These are phyloP conservation scores for Bombus waltoni DNA, from an alignment of 1,140 invertebrate species.

Conservation along the genomic window DNA sequence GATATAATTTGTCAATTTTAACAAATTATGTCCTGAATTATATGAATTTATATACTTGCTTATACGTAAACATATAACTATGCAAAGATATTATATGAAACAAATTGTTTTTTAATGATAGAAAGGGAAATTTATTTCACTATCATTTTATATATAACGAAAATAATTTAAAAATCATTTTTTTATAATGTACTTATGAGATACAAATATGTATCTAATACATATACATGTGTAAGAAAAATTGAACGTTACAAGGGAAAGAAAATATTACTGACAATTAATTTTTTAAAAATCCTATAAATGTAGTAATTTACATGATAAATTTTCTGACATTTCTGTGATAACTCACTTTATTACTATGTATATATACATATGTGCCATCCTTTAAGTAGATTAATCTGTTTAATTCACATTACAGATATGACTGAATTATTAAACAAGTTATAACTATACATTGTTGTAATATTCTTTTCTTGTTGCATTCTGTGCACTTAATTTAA, in stretches of 20 bases:
- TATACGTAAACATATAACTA: not conserved
- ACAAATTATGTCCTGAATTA: slow-evolving; percentile 1
- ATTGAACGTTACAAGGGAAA: not conserved
- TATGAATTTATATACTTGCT: not conserved
- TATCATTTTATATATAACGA: slow-evolving; percentile 10
- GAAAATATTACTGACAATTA: not conserved
- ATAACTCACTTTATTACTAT: slow-evolving; percentile 2
- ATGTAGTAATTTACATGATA: not conserved
- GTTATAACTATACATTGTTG: not conserved
- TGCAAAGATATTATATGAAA: not conserved
- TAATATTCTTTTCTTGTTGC: slow-evolving; percentile 41
- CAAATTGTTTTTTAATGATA: not conserved
- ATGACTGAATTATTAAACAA: not conserved
- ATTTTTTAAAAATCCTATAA: not conserved
- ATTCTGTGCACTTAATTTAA: slow-evolving; percentile 30
- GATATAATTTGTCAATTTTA: slow-evolving; percentile 46
- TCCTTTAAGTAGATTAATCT: slow-evolving; percentile 1
- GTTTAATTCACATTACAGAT: not conserved
- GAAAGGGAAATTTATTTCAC: slow-evolving; percentile 30
- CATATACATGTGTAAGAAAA: not conserved
- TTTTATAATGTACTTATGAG: slow-evolving; percentile 16
- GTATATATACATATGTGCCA: slow-evolving; percentile 3
- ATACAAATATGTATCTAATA: not conserved
- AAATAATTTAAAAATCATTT: not conserved
- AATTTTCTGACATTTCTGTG: too few relatives aligned